Base-by-base conservation (phyloP, 2,888 invertebrate genomes). In the Andrena bicolor region DNA sequence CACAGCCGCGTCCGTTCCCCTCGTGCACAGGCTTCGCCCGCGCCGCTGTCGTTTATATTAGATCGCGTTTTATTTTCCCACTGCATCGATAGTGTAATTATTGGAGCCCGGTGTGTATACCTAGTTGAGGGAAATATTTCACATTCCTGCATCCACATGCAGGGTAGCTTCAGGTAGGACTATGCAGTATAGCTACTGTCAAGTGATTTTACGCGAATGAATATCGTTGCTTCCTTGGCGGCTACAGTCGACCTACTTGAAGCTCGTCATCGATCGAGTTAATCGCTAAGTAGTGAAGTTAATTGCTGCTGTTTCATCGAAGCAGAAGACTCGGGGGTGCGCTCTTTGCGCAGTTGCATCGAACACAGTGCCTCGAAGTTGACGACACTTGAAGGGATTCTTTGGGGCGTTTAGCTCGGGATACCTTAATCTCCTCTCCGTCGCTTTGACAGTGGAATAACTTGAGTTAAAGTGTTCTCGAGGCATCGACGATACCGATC, bases 291-390 rank as follows among this genome's bases (percentile, higher is more conserved):
- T 23, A 68, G 30, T 2, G 23, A 8, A 41, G 23, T 70, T 70
- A 60, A 70, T 60, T 60, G 58, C 13, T n/a, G n/a, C n/a, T 13
- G 26, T 69, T 35, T 35, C 23, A 26, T 56, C 58, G 69, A 35
- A 26, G 23, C 16, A 28, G 20, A 16, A n/a, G 35, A 6, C 13
- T 56, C 20, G 53, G 53, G 53, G 13, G 41, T 13, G 41, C 16
- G 23, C 20, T 53, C 32, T 53, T 23, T 8, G 53, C 32, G 53
- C 58, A 8, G 35, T 26, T n/a, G 4, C 58, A 35, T 60, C 41
- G n/a, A 28, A 41, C 70, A 60, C 28, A 7, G 10, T 16, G 35
- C 53, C 13, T 53, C 35, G 8, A 32, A 23, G 32, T 69, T 35
- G 58, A 16, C 61, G 61, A 35, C 7, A 32, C n/a, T 30, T 60